Conservation (phyloP, 2,797 vertebrate genomes). For the Sebastes umbrosus region DNA sequence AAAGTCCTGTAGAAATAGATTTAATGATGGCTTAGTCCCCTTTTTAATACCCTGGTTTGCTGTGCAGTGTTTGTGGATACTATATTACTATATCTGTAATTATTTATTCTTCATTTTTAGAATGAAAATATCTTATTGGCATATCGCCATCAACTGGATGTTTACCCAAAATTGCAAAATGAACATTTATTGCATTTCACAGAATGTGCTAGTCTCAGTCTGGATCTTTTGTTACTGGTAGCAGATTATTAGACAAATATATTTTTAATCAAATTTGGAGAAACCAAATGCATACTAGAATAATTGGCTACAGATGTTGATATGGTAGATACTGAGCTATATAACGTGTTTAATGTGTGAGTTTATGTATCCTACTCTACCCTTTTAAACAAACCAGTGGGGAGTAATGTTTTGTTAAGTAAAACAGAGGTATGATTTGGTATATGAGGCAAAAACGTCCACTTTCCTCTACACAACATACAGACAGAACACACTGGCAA, state of each 20-base stretch:
- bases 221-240: background rate
- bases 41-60: slow-evolving; percentile 9
- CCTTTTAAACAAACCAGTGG: background rate
- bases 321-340: background rate
- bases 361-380: background rate
- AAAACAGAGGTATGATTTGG: background rate
- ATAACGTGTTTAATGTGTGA: background rate
- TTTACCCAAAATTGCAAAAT: background rate
- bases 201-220: background rate
- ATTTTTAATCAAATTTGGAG: background rate
- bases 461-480: background rate
- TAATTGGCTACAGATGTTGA: background rate
- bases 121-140: background rate
- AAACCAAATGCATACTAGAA: background rate
- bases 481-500: background rate
- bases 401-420: background rate
- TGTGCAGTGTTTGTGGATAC: background rate
- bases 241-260: background rate
- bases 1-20: slow-evolving; percentile 31
- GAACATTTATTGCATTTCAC: background rate
- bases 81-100: background rate
- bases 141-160: background rate
- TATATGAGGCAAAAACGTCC: background rate
- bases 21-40: slow-evolving; percentile 26
- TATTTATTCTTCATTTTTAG: background rate